phyloP scores from a whole-genome alignment of 2,888 invertebrate genomes.

The Nebria salina region DNA sequence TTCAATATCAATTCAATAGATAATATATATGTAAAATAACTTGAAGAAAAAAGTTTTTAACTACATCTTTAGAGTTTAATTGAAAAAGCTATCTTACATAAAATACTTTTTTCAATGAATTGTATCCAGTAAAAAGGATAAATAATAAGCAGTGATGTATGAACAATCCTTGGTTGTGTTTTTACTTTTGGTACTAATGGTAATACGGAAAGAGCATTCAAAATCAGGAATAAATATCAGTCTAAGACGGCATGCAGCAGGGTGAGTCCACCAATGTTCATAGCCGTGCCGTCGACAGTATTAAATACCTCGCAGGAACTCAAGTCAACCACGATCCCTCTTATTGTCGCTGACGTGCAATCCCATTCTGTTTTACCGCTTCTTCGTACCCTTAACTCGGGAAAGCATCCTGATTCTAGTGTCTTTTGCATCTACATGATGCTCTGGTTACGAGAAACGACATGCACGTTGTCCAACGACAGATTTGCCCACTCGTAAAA shows the following conservation, averaged over 20 bases:
- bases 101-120: too few relatives aligned
- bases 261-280: not conserved
- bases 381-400: not conserved
- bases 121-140: too few relatives aligned
- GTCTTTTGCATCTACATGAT: not conserved
- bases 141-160: too few relatives aligned
- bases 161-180: not conserved
- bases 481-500: not conserved
- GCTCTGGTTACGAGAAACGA: constrained; percentile 6
- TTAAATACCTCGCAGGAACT: constrained; percentile 20
- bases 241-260: not conserved
- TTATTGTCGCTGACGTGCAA: not conserved
- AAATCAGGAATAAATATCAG: not conserved
- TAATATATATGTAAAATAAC: not conserved
- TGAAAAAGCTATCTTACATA: too few relatives aligned
- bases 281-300: not conserved
- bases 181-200: not conserved
- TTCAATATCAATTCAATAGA: not conserved
- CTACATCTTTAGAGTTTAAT: too few relatives aligned
- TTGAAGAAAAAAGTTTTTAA: too few relatives aligned
- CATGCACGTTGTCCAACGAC: not conserved
- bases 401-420: not conserved
- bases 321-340: constrained; percentile 9
- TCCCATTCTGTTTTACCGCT: not conserved
- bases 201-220: not conserved